phyloP scores from a whole-genome alignment of 2,797 vertebrate genomes.

The Anomalospiza imberbis region DNA sequence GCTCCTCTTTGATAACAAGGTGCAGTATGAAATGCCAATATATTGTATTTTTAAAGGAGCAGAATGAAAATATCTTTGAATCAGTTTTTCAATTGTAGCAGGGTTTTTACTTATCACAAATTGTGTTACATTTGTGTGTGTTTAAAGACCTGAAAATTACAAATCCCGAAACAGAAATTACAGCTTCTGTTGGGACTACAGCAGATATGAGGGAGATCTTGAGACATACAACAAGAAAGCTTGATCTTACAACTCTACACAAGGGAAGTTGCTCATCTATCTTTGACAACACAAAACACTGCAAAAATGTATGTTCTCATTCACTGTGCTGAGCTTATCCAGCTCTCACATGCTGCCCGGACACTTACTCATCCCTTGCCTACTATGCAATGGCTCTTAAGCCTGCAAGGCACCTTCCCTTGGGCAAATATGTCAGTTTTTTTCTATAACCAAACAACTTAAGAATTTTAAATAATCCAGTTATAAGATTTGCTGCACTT shows the following conservation, averaged over 20 bases:
- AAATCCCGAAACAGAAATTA: background rate
- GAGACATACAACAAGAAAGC: background rate
- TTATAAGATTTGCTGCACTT: background rate
- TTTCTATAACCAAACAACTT: background rate
- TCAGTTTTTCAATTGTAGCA: background rate
- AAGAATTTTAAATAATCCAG: background rate
- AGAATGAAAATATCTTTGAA: background rate
- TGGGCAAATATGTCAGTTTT: background rate
- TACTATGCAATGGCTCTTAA: background rate
- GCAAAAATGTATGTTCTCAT: background rate
- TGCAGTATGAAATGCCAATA: slow-evolving; percentile 40
- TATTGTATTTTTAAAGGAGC: background rate
- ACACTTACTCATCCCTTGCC: background rate
- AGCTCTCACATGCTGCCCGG: background rate
- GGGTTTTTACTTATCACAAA: background rate
- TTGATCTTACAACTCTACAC: background rate
- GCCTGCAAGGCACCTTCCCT: background rate
- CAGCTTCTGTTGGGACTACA: background rate
- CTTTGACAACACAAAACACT: background rate
- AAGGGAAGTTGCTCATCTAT: background rate
- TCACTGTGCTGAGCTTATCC: background rate
- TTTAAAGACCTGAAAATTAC: background rate
- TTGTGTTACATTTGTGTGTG: fast-evolving
- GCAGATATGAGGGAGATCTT: background rate
- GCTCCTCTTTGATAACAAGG: slow-evolving; percentile 83